Evolutionary conservation across 2,797 vertebrate species (phyloP).

Genomic region (Gallinago stenura): DNA sequence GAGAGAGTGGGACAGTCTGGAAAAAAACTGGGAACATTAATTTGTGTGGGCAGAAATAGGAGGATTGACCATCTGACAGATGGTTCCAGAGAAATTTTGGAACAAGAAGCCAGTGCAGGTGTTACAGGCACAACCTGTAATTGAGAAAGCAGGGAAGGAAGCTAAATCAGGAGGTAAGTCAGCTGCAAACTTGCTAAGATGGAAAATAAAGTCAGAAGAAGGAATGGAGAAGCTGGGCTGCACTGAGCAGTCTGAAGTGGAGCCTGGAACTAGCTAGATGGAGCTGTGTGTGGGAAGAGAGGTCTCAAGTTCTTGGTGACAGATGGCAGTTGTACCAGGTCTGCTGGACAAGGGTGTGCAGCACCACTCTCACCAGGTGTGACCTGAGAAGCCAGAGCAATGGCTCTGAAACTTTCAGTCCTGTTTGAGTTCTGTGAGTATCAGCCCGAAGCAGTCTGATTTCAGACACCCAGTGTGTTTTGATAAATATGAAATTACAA

Average conservation of each 20-base stretch:
- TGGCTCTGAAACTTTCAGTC: neutral
- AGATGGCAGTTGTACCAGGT: neutral
- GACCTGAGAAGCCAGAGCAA: neutral
- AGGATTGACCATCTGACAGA: neutral
- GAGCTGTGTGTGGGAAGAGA: neutral
- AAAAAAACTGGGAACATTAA: neutral
- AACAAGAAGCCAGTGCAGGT: neutral
- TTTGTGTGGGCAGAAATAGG: neutral
- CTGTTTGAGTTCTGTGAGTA: neutral
- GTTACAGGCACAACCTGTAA: neutral
- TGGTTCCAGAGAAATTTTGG: neutral
- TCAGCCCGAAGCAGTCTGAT: neutral
- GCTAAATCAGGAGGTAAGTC: neutral
- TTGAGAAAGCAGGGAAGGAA: neutral
- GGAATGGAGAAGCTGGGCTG: neutral
- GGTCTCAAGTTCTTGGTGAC: neutral
- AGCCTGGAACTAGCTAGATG: neutral
- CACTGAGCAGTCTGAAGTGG: neutral
- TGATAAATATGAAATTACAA: neutral
- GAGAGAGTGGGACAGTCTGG: neutral
- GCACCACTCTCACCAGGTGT: neutral
- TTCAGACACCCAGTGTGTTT: neutral
- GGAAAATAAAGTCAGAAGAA: neutral
- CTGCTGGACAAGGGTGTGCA: neutral
- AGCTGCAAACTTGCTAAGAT: neutral